These are phyloP conservation scores for Campylomormyrus tamandua DNA, from an alignment of 2,113 vertebrate genomes.

Conservation along the genomic window DNA sequence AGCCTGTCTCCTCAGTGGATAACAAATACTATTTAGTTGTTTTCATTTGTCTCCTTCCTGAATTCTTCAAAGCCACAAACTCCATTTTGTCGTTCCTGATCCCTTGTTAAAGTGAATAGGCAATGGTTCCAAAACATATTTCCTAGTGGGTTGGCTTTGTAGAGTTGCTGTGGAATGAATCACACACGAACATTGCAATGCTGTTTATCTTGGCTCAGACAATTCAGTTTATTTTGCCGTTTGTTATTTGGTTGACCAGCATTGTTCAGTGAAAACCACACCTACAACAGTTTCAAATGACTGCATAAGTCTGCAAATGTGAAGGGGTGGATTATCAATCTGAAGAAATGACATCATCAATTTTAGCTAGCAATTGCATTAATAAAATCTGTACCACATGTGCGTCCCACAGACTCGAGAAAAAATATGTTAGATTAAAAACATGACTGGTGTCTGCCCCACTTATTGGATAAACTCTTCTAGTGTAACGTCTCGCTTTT, in stretches of 20 bases:
- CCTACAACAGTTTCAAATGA: neutral
- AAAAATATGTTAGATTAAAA: neutral
- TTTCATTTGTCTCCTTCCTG: neutral
- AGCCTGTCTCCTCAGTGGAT: neutral
- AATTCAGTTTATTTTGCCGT: neutral
- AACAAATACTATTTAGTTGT: neutral
- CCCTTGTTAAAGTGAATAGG: neutral
- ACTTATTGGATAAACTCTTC: neutral
- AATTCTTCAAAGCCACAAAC: neutral
- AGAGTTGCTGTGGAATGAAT: neutral
- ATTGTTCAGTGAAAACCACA: neutral
- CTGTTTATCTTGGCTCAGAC: neutral
- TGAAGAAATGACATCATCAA: neutral
- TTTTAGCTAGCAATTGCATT: neutral
- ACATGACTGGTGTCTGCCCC: neutral
- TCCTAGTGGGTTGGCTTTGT: neutral
- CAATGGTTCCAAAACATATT: neutral
- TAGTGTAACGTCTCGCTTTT: neutral
- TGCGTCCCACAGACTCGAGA: neutral
- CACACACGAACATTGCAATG: neutral
- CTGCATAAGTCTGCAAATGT: neutral
- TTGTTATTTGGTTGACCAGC: neutral
- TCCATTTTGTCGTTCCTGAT: neutral
- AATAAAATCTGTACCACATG: neutral
- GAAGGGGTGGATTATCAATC: neutral